Evolutionary conservation across 2,797 vertebrate genomes (phyloP), one percentile per base, ranked within the genome.

Genomic region (Gila robusta): DNA sequence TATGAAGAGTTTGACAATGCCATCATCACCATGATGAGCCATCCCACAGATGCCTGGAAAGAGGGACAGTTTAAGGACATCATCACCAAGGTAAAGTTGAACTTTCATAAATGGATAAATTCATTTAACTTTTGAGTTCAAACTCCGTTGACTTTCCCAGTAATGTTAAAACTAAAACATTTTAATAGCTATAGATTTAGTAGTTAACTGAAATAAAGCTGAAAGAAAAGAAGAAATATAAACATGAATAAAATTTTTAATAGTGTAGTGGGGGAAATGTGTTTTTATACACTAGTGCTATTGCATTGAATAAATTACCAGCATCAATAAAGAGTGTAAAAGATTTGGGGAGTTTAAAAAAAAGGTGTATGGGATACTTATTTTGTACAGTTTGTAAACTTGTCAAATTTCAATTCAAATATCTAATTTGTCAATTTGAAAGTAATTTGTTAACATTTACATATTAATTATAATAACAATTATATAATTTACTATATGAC

Each of bases 61-160:
- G 98, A 99, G 93, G 97, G 98, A 69, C 98, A 99, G 90, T 99
- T 99, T 94, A 99, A 99, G 93, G 98, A 99, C 90, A 99, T 99
- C 82, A 97, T 99, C 91, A 99, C 98, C 84, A 99, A 99, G 97
- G 98, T 99, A 90, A 81, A 47, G 44, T 70, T 23, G 12, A 62
- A 6, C 32, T 86, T 72, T 56, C 23, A 10, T 16, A 0, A n/a
- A 7, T 37, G 0, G 9, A 39, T 21, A 6, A 54, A 52, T 39
- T 8, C 37, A 44, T 2, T 16, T 3, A 64, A 79, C 14, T 12
- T 54, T 72, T 26, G 21, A 28, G 17, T 17, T 82, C 23, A 54
- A 11, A 81, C 19, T 21, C 10, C 1, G 21, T 49, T 47, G 11
- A 19, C 5, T 21, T 59, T 52, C 49, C 6, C 52, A 54, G 52